Conservation (phyloP, 1,140 invertebrate species). For the Pararge aegeria region DNA sequence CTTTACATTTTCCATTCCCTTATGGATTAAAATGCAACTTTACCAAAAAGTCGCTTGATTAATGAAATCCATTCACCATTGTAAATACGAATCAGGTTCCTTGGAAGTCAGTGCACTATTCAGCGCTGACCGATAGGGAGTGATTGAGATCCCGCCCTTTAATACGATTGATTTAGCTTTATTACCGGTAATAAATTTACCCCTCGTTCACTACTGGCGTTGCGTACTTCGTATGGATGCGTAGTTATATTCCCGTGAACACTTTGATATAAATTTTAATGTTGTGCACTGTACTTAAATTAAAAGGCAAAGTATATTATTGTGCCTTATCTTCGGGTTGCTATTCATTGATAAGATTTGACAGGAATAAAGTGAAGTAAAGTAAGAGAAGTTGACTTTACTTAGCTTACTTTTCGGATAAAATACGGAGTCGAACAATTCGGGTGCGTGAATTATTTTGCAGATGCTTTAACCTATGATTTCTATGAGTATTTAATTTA, state of each 20-base stretch:
- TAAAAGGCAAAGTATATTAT: no score
- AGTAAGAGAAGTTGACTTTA: no score
- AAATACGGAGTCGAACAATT: no score
- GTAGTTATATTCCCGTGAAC: not conserved
- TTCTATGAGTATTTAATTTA: no score
- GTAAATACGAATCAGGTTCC: slow-evolving; percentile 46
- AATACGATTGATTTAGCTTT: slow-evolving; percentile 66
- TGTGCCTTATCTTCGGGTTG: no score
- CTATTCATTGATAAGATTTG: no score
- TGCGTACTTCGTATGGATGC: slow-evolving; percentile 3
- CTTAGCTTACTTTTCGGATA: no score
- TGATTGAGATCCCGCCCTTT: slow-evolving; percentile 41
- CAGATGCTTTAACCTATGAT: no score
- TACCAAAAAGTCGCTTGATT: not conserved
- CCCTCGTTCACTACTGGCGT: slow-evolving; percentile 18
- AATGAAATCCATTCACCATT: not conserved
- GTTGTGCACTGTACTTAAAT: no score
- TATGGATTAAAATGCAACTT: not conserved
- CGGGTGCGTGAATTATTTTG: no score
- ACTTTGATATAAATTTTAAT: not conserved
- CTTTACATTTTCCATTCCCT: not conserved
- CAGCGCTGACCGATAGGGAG: slow-evolving; percentile 46
- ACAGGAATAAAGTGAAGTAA: no score
- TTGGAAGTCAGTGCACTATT: slow-evolving; percentile 30
- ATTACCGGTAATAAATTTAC: slow-evolving; percentile 62